phyloP scores from a whole-genome alignment of 2,888 invertebrate species.

The Cosmorhoe ocellata region DNA sequence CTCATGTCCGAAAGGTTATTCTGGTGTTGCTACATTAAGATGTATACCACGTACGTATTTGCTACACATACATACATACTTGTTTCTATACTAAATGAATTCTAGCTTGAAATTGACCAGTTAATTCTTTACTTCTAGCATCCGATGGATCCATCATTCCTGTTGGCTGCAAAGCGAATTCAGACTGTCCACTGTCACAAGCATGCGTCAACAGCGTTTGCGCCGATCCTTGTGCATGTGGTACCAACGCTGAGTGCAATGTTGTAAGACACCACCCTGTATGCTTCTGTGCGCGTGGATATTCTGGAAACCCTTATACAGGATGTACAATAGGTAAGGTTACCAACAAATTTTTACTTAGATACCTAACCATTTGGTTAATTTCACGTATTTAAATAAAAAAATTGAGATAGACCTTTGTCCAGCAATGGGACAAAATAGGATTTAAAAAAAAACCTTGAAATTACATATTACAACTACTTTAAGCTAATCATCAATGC shows the following conservation, averaged over 20 bases:
- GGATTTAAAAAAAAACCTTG: no score
- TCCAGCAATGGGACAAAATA: no score
- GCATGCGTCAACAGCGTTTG: constrained; percentile 92
- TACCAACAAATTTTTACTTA: neutral
- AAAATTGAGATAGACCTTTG: no score
- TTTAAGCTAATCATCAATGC: neutral
- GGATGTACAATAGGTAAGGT: constrained; percentile 88
- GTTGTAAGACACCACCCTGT: constrained; percentile 93
- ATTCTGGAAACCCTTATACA: constrained; percentile 92
- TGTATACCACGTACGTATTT: constrained; percentile 89
- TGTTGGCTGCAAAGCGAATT: constrained; percentile 88
- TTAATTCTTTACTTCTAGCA: constrained; percentile 64
- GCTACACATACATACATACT: no score
- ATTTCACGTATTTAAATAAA: no score
- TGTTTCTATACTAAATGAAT: neutral
- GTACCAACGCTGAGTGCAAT: constrained; percentile 90
- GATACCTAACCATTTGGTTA: no score
- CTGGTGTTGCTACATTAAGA: constrained; percentile 87
- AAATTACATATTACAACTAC: neutral
- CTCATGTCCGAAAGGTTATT: constrained; percentile 90
- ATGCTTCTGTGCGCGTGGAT: constrained; percentile 91
- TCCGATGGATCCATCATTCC: constrained; percentile 79
- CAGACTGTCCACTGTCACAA: constrained; percentile 91
- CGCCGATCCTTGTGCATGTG: constrained; percentile 93
- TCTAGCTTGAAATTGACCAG: no score